phyloP scores from a whole-genome alignment of 2,888 invertebrate species.

The Amphipoea lucens region DNA sequence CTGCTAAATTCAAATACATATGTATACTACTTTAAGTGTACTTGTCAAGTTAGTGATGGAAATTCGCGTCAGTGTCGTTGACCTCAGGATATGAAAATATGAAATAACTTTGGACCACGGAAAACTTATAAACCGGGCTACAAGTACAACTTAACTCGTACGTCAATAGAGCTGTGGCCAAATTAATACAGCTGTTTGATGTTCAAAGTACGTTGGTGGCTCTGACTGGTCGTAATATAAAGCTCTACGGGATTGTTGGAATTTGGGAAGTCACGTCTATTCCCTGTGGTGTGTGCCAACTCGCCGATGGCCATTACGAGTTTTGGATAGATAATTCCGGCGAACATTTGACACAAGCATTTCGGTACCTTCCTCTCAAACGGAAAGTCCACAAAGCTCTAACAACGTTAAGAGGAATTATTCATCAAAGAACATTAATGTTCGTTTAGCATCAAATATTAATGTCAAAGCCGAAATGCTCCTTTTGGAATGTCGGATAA shows the following conservation, averaged over 20 bases:
- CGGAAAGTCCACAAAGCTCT: slow-evolving; percentile 44
- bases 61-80: slow-evolving; percentile 18
- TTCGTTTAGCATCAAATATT: slow-evolving; percentile 49
- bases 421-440: slow-evolving; percentile 57
- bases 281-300: slow-evolving; percentile 68
- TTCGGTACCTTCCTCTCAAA: slow-evolving; percentile 38
- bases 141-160: slow-evolving; percentile 26
- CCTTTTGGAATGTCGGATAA: slow-evolving; percentile 25
- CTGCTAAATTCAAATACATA: slow-evolving; percentile 53
- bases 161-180: slow-evolving; percentile 53
- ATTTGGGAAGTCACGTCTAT: slow-evolving; percentile 70
- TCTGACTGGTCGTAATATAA: slow-evolving; percentile 62
- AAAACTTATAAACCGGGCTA: slow-evolving; percentile 15
- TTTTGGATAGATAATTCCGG: slow-evolving; percentile 65
- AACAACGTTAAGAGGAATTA: slow-evolving; percentile 52
- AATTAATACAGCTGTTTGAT: slow-evolving; percentile 68
- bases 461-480: slow-evolving; percentile 44
- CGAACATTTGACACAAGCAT: slow-evolving; percentile 55
- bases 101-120: slow-evolving; percentile 13
- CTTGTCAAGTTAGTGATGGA: slow-evolving; percentile 1
- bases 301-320: slow-evolving; percentile 69
- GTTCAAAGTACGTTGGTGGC: slow-evolving; percentile 63
- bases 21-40: slow-evolving; percentile 10
- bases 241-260: slow-evolving; percentile 65
- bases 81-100: slow-evolving; percentile 27